Base-by-base conservation (phyloP, 1,140 invertebrate species). In the Orchesella cincta region DNA sequence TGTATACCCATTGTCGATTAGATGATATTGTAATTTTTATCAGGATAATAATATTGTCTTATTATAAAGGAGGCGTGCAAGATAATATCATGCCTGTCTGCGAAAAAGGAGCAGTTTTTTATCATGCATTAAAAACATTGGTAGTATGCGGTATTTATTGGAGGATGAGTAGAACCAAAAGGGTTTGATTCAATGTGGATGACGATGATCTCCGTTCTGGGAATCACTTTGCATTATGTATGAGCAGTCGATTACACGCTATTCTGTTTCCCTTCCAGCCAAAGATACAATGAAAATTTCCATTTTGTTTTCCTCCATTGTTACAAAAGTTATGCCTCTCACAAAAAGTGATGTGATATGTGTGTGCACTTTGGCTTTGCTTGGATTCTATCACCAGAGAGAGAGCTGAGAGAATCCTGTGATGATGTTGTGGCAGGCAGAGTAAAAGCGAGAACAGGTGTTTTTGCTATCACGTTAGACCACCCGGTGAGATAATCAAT, bases 401-500 rank as follows among this genome's bases (percentile, higher is more conserved):
- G n/a, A n/a, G n/a, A n/a, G n/a, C n/a, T n/a, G n/a, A n/a, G n/a
- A n/a, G n/a, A n/a, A n/a, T n/a, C n/a, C n/a, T n/a, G n/a, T 57
- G 54, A 18, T 57, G 5, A 46, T 57, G 52, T 26, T 57, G 52
- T 23, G 12, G 52, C 52, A 57, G 52, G 23, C 8, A 57, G 23
- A 57, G 23, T 3, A 29, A 31, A 12, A 67, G 31, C 8, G 28
- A 33, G 62, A 31, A 67, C 31, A 33, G 31, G 31, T 31, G 62
- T 33, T 67, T 46, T 29, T 31, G 62, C 31, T 29, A 67, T 67
- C 31, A 31, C 62, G 29, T 36, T 5, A 62, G 78, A 75, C 77
- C 77, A 78, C 77, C 77, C 46, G 67, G 28, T 23, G 74, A 75
- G 77, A 75, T 78, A 78, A 78, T 78, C 74, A 78, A 78, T 78